phyloP scores from a whole-genome alignment of 2,888 invertebrate species.

The Mayetiola destructor region DNA sequence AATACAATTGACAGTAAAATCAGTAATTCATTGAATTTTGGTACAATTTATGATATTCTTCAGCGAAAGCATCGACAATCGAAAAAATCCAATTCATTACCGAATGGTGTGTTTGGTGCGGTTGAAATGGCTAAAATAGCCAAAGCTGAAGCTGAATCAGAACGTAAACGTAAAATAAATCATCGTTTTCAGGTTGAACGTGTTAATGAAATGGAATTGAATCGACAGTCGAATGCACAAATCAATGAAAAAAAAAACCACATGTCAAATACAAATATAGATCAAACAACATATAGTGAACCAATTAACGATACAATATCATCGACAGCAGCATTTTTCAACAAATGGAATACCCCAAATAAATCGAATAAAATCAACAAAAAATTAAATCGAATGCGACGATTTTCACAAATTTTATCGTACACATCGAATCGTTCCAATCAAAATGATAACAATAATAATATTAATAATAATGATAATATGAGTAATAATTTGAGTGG shows the following conservation, averaged over 20 bases:
- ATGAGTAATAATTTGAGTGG: slow-evolving; percentile 16
- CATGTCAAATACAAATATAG: neutral
- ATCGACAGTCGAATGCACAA: neutral
- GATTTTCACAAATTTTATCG: slow-evolving; percentile 33
- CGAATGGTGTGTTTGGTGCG: neutral
- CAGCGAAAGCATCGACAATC: slow-evolving; percentile 20
- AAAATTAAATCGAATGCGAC: slow-evolving; percentile 29
- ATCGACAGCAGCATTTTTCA: slow-evolving; percentile 15
- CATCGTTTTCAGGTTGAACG: slow-evolving; percentile 33
- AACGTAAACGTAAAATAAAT: slow-evolving; percentile 18
- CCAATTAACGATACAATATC: slow-evolving; percentile 4
- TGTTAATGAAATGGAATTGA: slow-evolving; percentile 27
- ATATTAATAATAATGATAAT: slow-evolving; percentile 4
- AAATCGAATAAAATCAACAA: slow-evolving; percentile 20
- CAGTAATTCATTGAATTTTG: slow-evolving; percentile 22
- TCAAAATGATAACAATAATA: slow-evolving; percentile 13
- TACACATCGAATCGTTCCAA: slow-evolving; percentile 20
- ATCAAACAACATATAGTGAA: slow-evolving; percentile 14
- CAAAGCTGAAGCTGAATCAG: neutral
- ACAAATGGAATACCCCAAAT: slow-evolving; percentile 15
- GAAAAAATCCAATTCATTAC: slow-evolving; percentile 17
- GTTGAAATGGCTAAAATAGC: neutral
- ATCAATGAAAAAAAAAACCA: neutral
- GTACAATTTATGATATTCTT: slow-evolving; percentile 34
- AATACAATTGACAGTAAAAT: slow-evolving; percentile 17